Evolutionary conservation across 2,113 vertebrate genomes (phyloP).

Genomic region (Laticauda laticaudata): DNA sequence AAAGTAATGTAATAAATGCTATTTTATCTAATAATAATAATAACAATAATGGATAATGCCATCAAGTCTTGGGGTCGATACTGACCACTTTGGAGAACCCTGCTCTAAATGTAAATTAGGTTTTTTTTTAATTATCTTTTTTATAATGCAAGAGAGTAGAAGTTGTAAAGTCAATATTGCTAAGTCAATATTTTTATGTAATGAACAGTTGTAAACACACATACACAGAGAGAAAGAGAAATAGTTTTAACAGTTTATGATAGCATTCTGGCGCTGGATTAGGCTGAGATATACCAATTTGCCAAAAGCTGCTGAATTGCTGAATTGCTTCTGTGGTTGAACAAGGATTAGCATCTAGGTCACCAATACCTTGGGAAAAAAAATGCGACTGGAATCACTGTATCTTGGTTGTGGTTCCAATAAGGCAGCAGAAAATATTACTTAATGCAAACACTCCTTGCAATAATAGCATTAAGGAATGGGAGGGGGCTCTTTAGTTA

Average conservation of each 20-base stretch:
- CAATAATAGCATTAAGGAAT: not conserved
- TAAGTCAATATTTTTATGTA: not conserved
- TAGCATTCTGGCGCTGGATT: not conserved
- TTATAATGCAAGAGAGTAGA: not conserved
- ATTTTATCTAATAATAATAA: not conserved
- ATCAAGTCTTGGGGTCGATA: not conserved
- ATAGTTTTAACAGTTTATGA: not conserved
- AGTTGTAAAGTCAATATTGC: not conserved
- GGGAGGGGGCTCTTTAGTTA: not conserved
- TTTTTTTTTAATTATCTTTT: not conserved
- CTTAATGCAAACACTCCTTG: not conserved
- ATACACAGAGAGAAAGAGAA: rapidly evolving
- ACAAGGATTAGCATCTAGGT: not conserved
- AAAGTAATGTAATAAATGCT: not conserved
- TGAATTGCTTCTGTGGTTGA: not conserved
- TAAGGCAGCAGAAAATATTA: not conserved
- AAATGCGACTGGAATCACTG: not conserved
- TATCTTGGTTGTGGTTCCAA: not conserved
- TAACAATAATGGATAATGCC: not conserved
- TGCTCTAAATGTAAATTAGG: not conserved
- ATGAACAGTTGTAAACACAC: not conserved
- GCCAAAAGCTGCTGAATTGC: not conserved
- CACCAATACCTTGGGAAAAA: not conserved
- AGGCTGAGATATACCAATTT: not conserved
- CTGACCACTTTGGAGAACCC: not conserved